These are phyloP conservation scores for Siphlonurus alternatus DNA, from an alignment of 2,888 invertebrate species.

Conservation along the genomic window DNA sequence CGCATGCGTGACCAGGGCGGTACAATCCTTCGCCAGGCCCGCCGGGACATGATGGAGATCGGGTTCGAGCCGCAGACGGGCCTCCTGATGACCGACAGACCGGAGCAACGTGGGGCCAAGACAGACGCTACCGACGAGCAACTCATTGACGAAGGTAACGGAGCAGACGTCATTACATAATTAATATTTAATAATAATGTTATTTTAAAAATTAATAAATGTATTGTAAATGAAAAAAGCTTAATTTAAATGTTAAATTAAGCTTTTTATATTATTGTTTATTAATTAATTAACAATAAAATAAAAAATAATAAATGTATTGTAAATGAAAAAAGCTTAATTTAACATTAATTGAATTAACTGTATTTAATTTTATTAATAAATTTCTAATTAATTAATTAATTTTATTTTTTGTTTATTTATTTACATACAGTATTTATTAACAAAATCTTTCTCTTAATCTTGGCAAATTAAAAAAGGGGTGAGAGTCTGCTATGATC, in stretches of 20 bases:
- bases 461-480: no score
- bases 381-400: no score
- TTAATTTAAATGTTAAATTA: neutral
- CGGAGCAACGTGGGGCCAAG: neutral
- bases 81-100: conserved; percentile 16
- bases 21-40: conserved; percentile 58
- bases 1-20: conserved; percentile 77
- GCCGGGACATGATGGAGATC: conserved; percentile 49
- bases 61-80: conserved; percentile 35
- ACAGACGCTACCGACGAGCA: conserved; percentile 9
- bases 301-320: no score
- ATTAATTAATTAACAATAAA: no score
- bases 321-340: no score
- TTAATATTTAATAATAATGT: neutral
- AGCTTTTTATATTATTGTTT: no score
- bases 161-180: neutral
- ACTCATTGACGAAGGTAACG: conserved; percentile 23
- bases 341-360: no score
- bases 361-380: no score
- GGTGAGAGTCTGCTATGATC: no score
- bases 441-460: no score
- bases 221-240: conserved; percentile 1
- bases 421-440: no score
- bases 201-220: neutral
- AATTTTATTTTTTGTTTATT: no score